These are phyloP conservation scores for Dendroctonus ponderosae DNA, from an alignment of 1,140 invertebrate genomes.

Conservation along the genomic window DNA sequence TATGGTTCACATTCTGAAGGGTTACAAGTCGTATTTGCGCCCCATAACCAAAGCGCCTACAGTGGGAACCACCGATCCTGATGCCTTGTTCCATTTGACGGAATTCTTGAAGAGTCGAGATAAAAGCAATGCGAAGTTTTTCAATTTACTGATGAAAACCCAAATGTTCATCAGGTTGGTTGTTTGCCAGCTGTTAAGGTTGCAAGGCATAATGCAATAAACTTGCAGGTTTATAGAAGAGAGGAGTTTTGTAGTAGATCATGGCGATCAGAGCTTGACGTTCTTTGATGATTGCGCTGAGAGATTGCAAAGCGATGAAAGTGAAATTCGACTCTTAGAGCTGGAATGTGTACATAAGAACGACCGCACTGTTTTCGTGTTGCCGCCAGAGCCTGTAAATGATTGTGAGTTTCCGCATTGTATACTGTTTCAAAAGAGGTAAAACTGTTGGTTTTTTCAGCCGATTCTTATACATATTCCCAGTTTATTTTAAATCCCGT, in stretches of 20 bases:
- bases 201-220: background rate
- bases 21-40: slow-evolving; percentile 85
- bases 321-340: slow-evolving; percentile 45
- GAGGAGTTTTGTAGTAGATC: slow-evolving; percentile 93
- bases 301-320: slow-evolving; percentile 63
- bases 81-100: slow-evolving; percentile 91
- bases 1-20: slow-evolving; percentile 90
- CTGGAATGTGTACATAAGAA: slow-evolving; percentile 56
- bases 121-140: slow-evolving; percentile 89
- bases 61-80: slow-evolving; percentile 89
- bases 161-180: slow-evolving; percentile 91
- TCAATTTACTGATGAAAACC: slow-evolving; percentile 82
- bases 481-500: slow-evolving; percentile 58
- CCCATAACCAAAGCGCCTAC: slow-evolving; percentile 95
- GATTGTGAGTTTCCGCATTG: slow-evolving; percentile 19
- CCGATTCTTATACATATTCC: slow-evolving; percentile 54
- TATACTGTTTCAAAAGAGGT: background rate
- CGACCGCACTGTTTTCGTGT: slow-evolving; percentile 92
- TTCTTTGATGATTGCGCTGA: slow-evolving; percentile 99
- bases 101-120: slow-evolving; percentile 71
- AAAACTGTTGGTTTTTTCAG: slow-evolving; percentile 42
- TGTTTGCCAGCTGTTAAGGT: background rate
- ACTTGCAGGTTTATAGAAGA: slow-evolving; percentile 86
- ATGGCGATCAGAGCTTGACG: slow-evolving; percentile 84
- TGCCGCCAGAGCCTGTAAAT: slow-evolving; percentile 81